These are phyloP conservation scores for Xenops minutus DNA, from an alignment of 2,797 vertebrate genomes.

Conservation along the genomic window DNA sequence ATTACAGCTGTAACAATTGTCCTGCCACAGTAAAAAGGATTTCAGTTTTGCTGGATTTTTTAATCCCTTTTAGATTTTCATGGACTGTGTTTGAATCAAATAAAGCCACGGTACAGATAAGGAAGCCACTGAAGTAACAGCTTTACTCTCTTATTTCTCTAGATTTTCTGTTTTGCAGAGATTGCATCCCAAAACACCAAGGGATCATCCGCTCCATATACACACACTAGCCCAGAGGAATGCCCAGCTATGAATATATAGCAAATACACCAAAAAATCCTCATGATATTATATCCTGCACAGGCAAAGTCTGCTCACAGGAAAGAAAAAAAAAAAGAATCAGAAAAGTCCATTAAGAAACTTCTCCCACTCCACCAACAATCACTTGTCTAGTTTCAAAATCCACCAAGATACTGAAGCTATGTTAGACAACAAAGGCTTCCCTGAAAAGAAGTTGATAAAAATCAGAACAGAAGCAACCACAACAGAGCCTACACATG, in stretches of 20 bases:
- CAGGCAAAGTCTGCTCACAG: not conserved
- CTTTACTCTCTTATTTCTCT: not conserved
- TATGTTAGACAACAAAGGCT: constrained; percentile 18
- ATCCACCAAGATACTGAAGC: not conserved
- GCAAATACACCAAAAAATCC: not conserved
- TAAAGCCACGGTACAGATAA: not conserved
- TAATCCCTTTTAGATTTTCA: not conserved
- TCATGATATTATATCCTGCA: not conserved
- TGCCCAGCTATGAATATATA: not conserved
- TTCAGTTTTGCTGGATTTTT: not conserved
- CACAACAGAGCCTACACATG: constrained; percentile 26
- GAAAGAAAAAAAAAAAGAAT: not conserved
- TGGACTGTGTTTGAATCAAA: not conserved
- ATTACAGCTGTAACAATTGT: not conserved
- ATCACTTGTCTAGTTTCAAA: not conserved
- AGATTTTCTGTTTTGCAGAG: not conserved
- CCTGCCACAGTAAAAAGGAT: not conserved
- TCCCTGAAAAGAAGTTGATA: constrained; percentile 30
- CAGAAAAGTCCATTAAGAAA: not conserved
- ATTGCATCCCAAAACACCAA: not conserved
- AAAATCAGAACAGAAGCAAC: constrained; percentile 28
- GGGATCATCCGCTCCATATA: not conserved
- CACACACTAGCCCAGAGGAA: not conserved
- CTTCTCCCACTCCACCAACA: not conserved
- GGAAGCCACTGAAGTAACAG: not conserved